phyloP scores from a whole-genome alignment of 2,113 vertebrate species.

The Pandion haliaetus region DNA sequence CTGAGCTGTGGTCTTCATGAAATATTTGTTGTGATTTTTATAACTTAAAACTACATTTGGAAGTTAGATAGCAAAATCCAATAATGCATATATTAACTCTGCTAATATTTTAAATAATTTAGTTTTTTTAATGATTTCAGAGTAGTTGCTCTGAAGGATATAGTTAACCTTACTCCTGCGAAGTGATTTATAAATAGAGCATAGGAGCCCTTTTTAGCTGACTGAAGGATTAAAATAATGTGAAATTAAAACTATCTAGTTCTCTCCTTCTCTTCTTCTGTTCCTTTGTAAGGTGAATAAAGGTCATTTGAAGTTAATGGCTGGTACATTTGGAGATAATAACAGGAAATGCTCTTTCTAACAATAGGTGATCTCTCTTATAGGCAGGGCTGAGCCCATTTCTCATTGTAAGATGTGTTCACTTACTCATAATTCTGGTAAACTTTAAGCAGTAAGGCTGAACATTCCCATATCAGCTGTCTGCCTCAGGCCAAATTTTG shows the following conservation, averaged over 20 bases:
- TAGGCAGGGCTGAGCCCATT: background rate
- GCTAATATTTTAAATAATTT: background rate
- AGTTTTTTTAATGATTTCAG: background rate
- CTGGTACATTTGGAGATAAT: background rate
- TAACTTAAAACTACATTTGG: background rate
- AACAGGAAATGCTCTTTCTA: slow-evolving; percentile 14
- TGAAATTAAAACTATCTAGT: background rate
- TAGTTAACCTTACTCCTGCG: background rate
- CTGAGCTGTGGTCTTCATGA: background rate
- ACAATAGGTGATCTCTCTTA: background rate
- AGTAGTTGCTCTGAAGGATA: background rate
- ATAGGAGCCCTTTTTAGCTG: background rate
- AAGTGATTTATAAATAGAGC: background rate
- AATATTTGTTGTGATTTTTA: background rate
- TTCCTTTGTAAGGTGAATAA: background rate
- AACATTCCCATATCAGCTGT: background rate
- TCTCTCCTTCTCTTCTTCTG: background rate
- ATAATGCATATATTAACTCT: background rate
- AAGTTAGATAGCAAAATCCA: background rate
- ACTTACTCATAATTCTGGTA: background rate
- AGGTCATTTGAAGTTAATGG: slow-evolving; percentile 16
- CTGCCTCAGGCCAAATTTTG: background rate
- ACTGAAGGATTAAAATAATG: background rate
- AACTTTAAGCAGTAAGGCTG: background rate
- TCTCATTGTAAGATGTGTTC: background rate